phyloP scores from a whole-genome alignment of 2,888 invertebrate genomes.

The Steinernema carpocapsae region DNA sequence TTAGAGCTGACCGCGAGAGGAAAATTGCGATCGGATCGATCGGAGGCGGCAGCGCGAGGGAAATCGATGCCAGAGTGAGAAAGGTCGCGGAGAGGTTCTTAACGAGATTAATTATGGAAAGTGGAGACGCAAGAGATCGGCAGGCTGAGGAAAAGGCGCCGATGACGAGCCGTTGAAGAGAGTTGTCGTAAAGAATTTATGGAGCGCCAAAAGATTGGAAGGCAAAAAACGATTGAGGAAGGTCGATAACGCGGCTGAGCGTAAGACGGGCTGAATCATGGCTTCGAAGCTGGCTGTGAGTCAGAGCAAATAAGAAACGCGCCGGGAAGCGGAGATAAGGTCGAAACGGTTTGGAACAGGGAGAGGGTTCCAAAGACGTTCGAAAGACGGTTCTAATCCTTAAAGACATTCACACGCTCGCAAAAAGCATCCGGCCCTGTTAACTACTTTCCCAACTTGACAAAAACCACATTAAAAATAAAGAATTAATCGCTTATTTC shows the following conservation, averaged over 20 bases:
- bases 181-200: conserved; percentile 21
- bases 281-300: background rate
- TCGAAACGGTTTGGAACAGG: no score
- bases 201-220: conserved; percentile 6
- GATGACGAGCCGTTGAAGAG: background rate
- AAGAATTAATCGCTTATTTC: no score
- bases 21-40: conserved; percentile 9
- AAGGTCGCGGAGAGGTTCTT: conserved; percentile 15
- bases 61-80: background rate
- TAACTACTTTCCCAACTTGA: no score
- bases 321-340: background rate
- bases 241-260: background rate
- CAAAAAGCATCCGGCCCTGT: no score
- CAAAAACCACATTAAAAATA: no score
- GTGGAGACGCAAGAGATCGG: no score
- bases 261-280: conserved; percentile 17
- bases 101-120: conserved; percentile 30
- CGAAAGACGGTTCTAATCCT: no score
- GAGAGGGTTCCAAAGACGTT: no score
- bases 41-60: background rate
- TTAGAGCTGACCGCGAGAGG: conserved; percentile 1
- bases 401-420: no score
- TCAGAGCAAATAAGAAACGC: background rate
- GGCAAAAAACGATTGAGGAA: background rate
- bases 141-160: background rate